Base-by-base conservation (phyloP, 1,140 invertebrate species). In the Platyura marginata region DNA sequence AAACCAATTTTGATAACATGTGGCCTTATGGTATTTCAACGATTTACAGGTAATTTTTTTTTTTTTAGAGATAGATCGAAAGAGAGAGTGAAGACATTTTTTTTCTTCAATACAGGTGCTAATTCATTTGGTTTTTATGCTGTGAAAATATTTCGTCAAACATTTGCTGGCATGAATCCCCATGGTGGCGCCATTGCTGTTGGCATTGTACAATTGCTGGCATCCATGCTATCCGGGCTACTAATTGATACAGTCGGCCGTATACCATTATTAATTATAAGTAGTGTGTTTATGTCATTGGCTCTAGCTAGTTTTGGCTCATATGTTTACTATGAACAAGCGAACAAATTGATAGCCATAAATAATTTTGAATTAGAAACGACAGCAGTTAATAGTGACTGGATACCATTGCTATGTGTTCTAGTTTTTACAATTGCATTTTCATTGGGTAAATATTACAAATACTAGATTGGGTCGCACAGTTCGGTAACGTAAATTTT, bases 71-170 rank as follows among this genome's bases (percentile, higher is more conserved):
- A 33, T n/a, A n/a, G n/a, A n/a, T n/a, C n/a, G n/a, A n/a, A 20
- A 25, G 9, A 32, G 4, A 19, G 3, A 13, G 2, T 34, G 3
- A 42, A 6, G 29, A 34, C 15, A 32, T 20, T 41, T 29, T n/a
- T n/a, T 9, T 11, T 36, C n/a, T 33, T 23, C 15, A 3, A 23
- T 39, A 84, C 79, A 23, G 84, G 84, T 9, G 82, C 81, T 6
- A 82, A 84, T 48, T 79, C 83, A 11, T 88, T 88, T 61, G 81
- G 77, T 54, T 85, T 84, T 54, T 88, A 88, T 59, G 81, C 83
- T 19, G 84, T 87, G 2, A 75, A 77, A 22, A 84, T 85, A 50
- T 84, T 88, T 54, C 70, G 77, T 40, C 74, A 86, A 58, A 83
- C 80, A 11, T 77, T 86, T 48, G 75, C 76, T 16, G 80, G 75